Base-by-base conservation (phyloP, 2,113 vertebrate species). In the Pluvialis apricaria region DNA sequence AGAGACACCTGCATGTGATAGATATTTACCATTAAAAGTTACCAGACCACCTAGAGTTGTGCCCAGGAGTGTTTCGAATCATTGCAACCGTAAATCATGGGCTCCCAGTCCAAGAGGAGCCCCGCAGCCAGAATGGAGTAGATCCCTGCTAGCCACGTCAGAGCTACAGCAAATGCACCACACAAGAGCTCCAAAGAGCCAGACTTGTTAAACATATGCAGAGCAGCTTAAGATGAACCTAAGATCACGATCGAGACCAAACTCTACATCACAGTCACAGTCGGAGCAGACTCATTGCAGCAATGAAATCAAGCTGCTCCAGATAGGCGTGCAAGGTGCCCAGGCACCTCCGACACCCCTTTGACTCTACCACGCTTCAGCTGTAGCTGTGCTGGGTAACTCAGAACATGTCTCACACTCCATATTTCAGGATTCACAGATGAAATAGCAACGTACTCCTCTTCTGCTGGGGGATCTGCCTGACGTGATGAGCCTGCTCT, bases 391-490 rank as follows among this genome's bases (percentile, higher is more conserved):
- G 34, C 78, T 75, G 69, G 10, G 52, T 76, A 49, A 12, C 45
- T 52, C 77, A 49, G 93, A 79, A 75, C 51, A 44, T 49, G 78
- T 91, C 91, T 97, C 84, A 82, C 93, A 52, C 87, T 94, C 87
- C 82, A 18, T 95, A 96, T 96, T 94, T 95, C 84, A 94, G 70
- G 36, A 96, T 79, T 95, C 90, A 80, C 90, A 85, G 84, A 94
- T 65, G 78, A 89, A 87, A 82, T 6, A 87, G 57, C 54, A 85
- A 45, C 0, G 3, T 83, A 34, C 45, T 88, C 21, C 42, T 89
- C 81, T 84, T 91, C 84, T 88, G 73, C 66, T 69, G 52, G 28
- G 49, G 65, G 69, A 90, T 92, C 70, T 68, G 52, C 62, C 79
- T 76, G 70, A 72, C 0, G 0, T 72, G 70, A 60, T 31, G 17